Base-by-base conservation (phyloP, 2,888 invertebrate genomes). In the Diaphora mendica region DNA sequence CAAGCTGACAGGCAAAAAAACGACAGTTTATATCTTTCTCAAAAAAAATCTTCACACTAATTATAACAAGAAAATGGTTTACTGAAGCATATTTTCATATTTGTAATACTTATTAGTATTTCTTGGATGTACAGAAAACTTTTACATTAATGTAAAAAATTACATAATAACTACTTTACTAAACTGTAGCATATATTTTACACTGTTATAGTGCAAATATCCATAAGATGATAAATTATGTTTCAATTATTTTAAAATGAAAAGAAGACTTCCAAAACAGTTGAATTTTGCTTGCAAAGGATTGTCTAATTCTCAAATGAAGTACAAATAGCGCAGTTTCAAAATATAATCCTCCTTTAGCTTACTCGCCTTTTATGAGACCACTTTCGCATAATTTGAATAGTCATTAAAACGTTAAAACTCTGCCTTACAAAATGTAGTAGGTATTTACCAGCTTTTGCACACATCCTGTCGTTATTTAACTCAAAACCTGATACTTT, bases 401-500 rank as follows among this genome's bases (percentile, higher is more conserved):
- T 71, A 66, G 59, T 71, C 71, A 71, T 71, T 55, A 72, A 71
- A 26, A 67, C 48, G 35, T 33, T 44, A 64, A 70, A 64, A 13
- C 48, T 35, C 33, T 64, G 30, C 44, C 26, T 39, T 51, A 68
- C 62, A 59, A 59, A 67, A 68, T 44, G 15, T 72, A 64, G 64
- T 44, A 26, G 30, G 30, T 72, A 72, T 64, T 68, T 68, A 64
- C 51, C 33, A 64, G 48, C 51, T 68, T 72, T 68, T 51, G 44
- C 35, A 44, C 8, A 73, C 62, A 65, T 59, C 44, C n/a, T 73
- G 65, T 66, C 7, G 55, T 70, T 35, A 48, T 66, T 74, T 70
- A 62, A 66, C 69, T 48, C 65, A 65, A 73, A 69, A 73, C 55
- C 42, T 62, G 67, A 70, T 74, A 70, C 65, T 74, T 70, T 70